Conservation (phyloP, 2,113 vertebrate species). For the Hippopotamus amphibius region DNA sequence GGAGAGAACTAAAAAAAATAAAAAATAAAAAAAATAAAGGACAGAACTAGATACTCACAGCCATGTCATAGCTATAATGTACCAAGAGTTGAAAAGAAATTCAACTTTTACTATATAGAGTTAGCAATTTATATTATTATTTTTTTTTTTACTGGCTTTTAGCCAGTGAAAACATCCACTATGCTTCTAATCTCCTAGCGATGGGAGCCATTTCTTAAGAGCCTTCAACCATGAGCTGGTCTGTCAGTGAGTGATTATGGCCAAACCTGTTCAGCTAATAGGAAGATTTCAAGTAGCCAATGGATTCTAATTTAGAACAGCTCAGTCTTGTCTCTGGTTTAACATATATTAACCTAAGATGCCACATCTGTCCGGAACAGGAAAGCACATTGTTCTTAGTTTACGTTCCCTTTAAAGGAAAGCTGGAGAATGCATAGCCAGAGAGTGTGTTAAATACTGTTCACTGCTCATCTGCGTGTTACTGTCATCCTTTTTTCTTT, state of each 20-base stretch:
- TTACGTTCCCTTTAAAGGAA: background rate
- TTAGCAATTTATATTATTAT: background rate
- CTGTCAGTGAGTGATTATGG: conserved; percentile 45
- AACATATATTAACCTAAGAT: background rate
- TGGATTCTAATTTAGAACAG: conserved; percentile 42
- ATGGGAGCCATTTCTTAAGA: conserved; percentile 45
- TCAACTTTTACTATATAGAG: background rate
- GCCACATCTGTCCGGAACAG: conserved; percentile 5
- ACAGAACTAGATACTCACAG: background rate
- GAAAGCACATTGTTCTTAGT: background rate
- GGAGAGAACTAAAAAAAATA: no score
- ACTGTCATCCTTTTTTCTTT: background rate
- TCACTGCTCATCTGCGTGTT: background rate
- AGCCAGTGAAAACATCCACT: conserved; percentile 4
- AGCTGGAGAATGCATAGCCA: background rate
- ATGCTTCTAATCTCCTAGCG: background rate
- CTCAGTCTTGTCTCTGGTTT: conserved; percentile 4
- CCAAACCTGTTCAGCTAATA: background rate
- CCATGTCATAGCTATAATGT: background rate
- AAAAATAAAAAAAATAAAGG: background rate
- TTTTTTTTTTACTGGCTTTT: background rate
- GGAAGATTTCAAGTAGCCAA: conserved; percentile 41
- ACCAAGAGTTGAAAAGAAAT: conserved; percentile 21
- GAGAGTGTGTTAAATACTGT: background rate
- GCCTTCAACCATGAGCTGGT: background rate